Evolutionary conservation across 1,140 invertebrate genomes (phyloP).

Genomic region (Dendrolimus kikuchii): DNA sequence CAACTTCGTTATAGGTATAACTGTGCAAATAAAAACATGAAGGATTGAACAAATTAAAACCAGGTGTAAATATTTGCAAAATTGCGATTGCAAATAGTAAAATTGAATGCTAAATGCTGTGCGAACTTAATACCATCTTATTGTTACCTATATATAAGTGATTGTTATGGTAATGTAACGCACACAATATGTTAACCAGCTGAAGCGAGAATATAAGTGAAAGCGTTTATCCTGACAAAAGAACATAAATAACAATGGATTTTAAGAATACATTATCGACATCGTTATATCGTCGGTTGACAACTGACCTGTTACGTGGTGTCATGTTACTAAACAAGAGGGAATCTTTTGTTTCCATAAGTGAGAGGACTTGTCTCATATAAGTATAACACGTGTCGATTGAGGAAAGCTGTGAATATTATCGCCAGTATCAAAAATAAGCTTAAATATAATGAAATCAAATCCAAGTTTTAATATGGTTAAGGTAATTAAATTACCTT

Average conservation of each 20-base stretch:
- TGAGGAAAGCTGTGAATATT: too few species aligned
- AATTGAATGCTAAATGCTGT: slow-evolving; percentile 2
- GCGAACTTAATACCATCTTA: slow-evolving; percentile 6
- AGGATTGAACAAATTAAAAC: too few species aligned
- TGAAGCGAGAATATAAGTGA: slow-evolving; percentile 8
- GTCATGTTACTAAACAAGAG: slow-evolving; percentile 26
- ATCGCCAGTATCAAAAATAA: too few species aligned
- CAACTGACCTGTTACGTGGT: slow-evolving; percentile 16
- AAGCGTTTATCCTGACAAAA: neutral
- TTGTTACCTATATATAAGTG: neutral
- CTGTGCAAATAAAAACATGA: neutral
- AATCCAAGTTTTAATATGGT: too few species aligned
- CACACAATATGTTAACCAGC: slow-evolving; percentile 7
- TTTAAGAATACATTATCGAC: slow-evolving; percentile 2
- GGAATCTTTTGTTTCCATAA: slow-evolving; percentile 24
- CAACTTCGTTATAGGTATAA: neutral
- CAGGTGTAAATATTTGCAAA: neutral
- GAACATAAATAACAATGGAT: too few species aligned
- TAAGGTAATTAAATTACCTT: too few species aligned
- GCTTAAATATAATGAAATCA: too few species aligned
- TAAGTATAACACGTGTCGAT: too few species aligned
- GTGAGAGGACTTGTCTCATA: slow-evolving; percentile 13
- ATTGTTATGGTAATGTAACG: slow-evolving; percentile 2
- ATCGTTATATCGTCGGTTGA: slow-evolving; percentile 20
- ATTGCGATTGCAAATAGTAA: neutral